phyloP scores from a whole-genome alignment of 1,140 invertebrate genomes.

The Triops cancriformis region DNA sequence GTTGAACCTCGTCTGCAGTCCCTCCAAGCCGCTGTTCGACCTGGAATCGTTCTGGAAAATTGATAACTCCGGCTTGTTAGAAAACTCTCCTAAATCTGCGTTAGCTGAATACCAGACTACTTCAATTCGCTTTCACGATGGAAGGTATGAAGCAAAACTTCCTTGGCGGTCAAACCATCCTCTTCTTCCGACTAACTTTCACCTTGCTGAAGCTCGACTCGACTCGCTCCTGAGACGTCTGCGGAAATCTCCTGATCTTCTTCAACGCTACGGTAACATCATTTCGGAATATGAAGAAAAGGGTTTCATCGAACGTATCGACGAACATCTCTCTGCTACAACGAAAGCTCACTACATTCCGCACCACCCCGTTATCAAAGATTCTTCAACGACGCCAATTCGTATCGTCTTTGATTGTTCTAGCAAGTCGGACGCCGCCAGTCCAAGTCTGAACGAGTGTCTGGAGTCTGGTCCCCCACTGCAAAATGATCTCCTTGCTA shows the following conservation, averaged over 20 bases:
- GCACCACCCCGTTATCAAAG: neutral
- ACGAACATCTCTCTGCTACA: neutral
- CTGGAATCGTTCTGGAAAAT: neutral
- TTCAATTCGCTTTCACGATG: neutral
- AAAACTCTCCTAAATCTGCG: neutral
- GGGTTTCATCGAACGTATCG: conserved; percentile 20
- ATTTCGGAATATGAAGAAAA: conserved; percentile 12
- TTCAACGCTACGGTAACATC: conserved; percentile 19
- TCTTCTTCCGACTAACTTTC: conserved; percentile 19
- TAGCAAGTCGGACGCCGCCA: neutral
- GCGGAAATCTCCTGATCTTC: neutral
- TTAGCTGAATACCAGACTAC: too few species aligned
- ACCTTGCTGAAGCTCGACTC: conserved; percentile 2
- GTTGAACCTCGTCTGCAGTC: too few species aligned
- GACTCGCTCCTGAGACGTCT: neutral
- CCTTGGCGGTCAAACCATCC: conserved; percentile 15
- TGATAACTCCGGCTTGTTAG: neutral
- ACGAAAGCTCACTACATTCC: too few species aligned
- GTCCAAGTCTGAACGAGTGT: too few species aligned
- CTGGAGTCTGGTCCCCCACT: conserved; percentile 6
- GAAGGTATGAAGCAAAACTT: conserved; percentile 11
- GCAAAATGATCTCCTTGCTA: neutral
- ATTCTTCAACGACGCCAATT: neutral
- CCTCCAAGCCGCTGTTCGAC: too few species aligned
- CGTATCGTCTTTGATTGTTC: neutral